Conservation (phyloP, 2,888 invertebrate genomes). For the Stomorhina lunata region DNA sequence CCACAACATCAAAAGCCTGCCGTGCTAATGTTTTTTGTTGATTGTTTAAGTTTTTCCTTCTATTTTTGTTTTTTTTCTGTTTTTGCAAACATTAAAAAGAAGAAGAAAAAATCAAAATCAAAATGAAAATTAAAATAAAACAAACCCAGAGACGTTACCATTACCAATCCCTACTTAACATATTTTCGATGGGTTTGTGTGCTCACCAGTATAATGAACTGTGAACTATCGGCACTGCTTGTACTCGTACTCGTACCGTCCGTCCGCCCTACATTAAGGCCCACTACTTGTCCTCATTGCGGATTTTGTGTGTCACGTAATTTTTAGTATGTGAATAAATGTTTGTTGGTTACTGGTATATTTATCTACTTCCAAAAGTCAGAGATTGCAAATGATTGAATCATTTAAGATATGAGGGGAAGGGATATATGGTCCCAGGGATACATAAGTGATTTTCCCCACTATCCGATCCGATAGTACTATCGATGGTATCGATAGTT, state of each 20-base stretch:
- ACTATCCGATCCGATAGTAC: no score
- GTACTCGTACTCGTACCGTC: not conserved
- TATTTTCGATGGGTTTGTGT: slow-evolving; percentile 7
- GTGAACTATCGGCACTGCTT: slow-evolving; percentile 3
- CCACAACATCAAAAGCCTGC: slow-evolving; percentile 44
- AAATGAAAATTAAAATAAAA: slow-evolving; percentile 18
- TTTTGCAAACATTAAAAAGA: slow-evolving; percentile 1
- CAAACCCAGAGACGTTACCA: slow-evolving; percentile 41
- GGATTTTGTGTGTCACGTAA: slow-evolving; percentile 16
- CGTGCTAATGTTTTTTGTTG: slow-evolving; percentile 31
- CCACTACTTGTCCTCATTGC: slow-evolving; percentile 59
- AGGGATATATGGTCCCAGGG: no score
- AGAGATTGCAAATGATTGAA: no score
- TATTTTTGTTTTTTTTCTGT: no score
- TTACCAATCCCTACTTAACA: slow-evolving; percentile 55
- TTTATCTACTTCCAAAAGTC: not conserved
- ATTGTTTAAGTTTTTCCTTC: slow-evolving; percentile 1
- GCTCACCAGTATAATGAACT: slow-evolving; percentile 28
- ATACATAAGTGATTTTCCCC: no score
- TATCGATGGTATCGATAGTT: no score
- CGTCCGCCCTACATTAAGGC: slow-evolving; percentile 13
- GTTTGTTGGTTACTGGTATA: not conserved
- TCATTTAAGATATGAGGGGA: no score
- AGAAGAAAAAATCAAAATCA: not conserved
- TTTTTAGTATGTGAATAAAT: not conserved